phyloP scores from a whole-genome alignment of 2,113 vertebrate genomes.

The Apistogramma diplotaenia region DNA sequence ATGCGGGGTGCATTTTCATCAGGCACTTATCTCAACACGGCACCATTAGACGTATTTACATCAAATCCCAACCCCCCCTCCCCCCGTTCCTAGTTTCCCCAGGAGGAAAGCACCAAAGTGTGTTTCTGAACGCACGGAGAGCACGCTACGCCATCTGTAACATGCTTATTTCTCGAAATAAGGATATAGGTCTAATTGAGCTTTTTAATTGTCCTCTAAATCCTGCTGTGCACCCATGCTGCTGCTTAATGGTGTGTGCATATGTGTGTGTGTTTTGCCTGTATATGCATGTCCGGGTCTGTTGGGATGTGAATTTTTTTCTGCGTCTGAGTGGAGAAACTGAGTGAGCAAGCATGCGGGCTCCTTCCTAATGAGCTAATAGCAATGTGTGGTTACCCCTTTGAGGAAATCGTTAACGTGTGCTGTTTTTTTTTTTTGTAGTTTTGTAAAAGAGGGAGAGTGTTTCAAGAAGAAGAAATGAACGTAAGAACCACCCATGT shows the following conservation, averaged over 20 bases:
- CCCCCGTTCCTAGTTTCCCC: conserved; percentile 37
- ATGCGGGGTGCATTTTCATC: conserved; percentile 33
- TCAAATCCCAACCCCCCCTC: conserved; percentile 19
- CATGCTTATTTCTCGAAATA: conserved; percentile 47
- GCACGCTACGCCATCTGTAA: conserved; percentile 57
- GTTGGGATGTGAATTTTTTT: conserved; percentile 26
- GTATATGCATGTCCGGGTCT: conserved; percentile 12
- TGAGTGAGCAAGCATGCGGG: conserved; percentile 15
- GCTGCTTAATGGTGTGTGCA: conserved; percentile 54
- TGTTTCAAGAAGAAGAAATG: not conserved
- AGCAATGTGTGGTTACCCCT: conserved; percentile 38
- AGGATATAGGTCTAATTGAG: conserved; percentile 68
- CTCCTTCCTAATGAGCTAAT: conserved; percentile 45
- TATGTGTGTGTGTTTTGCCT: conserved; percentile 6
- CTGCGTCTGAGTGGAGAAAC: conserved; percentile 19
- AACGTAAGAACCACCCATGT: not conserved
- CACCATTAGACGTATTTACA: conserved; percentile 59
- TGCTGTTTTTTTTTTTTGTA: conserved; percentile 32
- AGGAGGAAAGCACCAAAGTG: conserved; percentile 43
- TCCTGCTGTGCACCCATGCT: conserved; percentile 68
- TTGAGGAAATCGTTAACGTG: conserved; percentile 35
- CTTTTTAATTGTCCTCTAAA: conserved; percentile 71
- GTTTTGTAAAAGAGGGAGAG: not conserved
- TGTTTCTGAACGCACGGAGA: conserved; percentile 52
- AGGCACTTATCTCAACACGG: conserved; percentile 47